These are phyloP conservation scores for Brotula barbata DNA, from an alignment of 2,797 vertebrate species.

Conservation along the genomic window DNA sequence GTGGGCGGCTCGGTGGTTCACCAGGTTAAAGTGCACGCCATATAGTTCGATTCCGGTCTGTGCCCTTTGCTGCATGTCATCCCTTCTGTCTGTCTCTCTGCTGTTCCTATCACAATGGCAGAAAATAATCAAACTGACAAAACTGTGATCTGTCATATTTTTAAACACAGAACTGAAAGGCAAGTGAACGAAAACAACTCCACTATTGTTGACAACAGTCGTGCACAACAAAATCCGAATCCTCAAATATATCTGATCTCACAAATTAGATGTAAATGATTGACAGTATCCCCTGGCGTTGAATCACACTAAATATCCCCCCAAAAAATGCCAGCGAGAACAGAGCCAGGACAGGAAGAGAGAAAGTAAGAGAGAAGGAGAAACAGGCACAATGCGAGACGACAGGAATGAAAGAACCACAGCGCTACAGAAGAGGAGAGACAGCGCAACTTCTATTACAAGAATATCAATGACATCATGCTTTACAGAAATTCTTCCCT, in stretches of 20 bases:
- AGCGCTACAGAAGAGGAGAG: slow-evolving; percentile 16
- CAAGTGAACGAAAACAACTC: slow-evolving; percentile 32
- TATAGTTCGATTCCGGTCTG: no score
- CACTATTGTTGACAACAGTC: slow-evolving; percentile 22
- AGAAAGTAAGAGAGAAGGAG: not conserved
- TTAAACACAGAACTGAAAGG: slow-evolving; percentile 31
- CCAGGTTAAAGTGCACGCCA: no score
- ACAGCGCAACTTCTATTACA: slow-evolving; percentile 37
- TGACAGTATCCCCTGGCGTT: slow-evolving; percentile 30
- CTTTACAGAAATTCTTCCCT: slow-evolving; percentile 62
- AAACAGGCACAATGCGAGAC: not conserved
- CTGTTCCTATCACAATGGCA: no score
- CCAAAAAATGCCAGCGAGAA: slow-evolving; percentile 5
- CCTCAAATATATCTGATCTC: slow-evolving; percentile 39
- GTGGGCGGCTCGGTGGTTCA: no score
- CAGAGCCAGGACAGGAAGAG: no score
- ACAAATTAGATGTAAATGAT: slow-evolving; percentile 28
- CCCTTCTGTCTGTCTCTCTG: no score
- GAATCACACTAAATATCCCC: slow-evolving; percentile 21
- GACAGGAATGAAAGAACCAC: slow-evolving; percentile 1
- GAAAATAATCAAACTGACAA: no score
- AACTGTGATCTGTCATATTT: no score
- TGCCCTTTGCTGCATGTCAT: no score
- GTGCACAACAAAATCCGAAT: slow-evolving; percentile 27
- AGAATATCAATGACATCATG: slow-evolving; percentile 70